Evolutionary conservation across 2,797 vertebrate genomes (phyloP).

Genomic region (Brotogeris chrysoptera): DNA sequence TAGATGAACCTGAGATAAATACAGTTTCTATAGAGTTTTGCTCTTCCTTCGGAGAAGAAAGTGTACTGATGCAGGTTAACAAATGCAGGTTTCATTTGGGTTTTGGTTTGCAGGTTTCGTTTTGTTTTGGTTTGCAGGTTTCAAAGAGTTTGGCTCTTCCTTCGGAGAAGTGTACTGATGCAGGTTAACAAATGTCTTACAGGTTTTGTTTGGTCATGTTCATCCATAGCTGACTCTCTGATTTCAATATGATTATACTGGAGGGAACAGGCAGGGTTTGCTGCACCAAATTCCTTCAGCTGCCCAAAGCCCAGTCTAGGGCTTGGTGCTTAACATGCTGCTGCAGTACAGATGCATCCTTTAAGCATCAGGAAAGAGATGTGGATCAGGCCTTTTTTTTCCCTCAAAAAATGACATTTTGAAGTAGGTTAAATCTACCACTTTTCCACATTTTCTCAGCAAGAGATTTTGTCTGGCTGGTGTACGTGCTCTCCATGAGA

Average conservation of each 20-base stretch:
- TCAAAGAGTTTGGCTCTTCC: neutral
- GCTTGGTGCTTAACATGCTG: conserved; percentile 39
- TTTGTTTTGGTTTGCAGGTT: no score
- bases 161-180: neutral
- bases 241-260: neutral
- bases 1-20: neutral
- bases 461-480: conserved; percentile 54
- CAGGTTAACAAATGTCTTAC: neutral
- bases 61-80: neutral
- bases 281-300: neutral
- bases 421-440: conserved; percentile 69
- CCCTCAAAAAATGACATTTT: conserved; percentile 63
- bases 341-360: conserved; percentile 6
- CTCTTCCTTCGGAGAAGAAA: neutral
- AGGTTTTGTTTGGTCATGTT: neutral
- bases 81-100: neutral
- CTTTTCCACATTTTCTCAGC: conserved; percentile 56
- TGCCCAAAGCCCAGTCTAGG: neutral
- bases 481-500: conserved; percentile 53
- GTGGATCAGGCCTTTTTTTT: neutral
- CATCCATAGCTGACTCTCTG: neutral
- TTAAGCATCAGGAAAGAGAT: conserved; percentile 44
- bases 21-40: neutral
- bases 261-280: neutral
- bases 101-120: no score